Base-by-base conservation (phyloP, 2,888 invertebrate genomes). In the Stomorhina lunata region DNA sequence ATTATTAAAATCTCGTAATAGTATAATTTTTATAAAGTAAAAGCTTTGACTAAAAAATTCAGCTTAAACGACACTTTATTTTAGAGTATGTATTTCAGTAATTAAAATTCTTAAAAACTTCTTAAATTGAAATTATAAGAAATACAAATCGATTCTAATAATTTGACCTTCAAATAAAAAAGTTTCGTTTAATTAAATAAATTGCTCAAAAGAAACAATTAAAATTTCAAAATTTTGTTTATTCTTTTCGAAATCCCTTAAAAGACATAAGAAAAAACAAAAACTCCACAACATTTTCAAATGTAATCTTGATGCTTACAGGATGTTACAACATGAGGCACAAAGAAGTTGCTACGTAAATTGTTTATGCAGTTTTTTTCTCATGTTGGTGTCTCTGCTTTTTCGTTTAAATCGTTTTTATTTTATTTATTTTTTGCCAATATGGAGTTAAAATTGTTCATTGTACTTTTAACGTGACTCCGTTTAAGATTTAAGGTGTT, bases 401-500 rank as follows among this genome's bases (percentile, higher is more conserved):
- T 77, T 27, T 27, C 34, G 4, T 53, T 3, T 15, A n/a, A 3
- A 15, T 17, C 12, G 9, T 25, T 10, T 34, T 25, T 5, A 7
- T 32, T 43, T 45, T 57, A 15, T 40, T 17, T n/a, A 12, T 2
- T n/a, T n/a, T n/a, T n/a, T n/a, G n/a, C n/a, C n/a, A n/a, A n/a
- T n/a, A 27, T 40, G 27, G 10, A 59, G 40, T 34, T 73, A 20
- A 43, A 61, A 20, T 55, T 63, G 37, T 57, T 29, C n/a, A n/a
- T 45, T 63, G 4, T 53, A 27, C 29, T 50, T 59, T 61, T 61
- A 73, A 80, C 72, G 79, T 80, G 79, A 73, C 79, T 66, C 53
- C 45, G 71, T 79, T 82, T 82, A 79, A 79, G 79, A 79, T 82
- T n/a, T n/a, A 79, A 82, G 82, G 82, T 82, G 82, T 82, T 82